Evolutionary conservation across 2,113 vertebrate species (phyloP), one percentile per base, ranked within the genome.

Genomic region (Pongo abelii): DNA sequence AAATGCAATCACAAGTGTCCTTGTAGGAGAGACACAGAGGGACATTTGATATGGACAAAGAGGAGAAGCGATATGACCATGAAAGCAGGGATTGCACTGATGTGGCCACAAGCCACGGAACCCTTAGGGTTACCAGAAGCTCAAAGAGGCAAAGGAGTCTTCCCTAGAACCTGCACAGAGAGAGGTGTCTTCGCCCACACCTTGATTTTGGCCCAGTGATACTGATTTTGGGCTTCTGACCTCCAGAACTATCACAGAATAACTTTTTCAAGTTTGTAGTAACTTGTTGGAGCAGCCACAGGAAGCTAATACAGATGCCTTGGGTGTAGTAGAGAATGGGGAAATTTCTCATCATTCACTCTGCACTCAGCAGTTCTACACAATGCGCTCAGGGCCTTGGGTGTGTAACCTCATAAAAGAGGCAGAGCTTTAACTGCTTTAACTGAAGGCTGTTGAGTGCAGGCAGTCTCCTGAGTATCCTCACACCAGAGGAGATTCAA

Each of bases 401-500:
- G 77, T 17, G 0, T 16, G 46, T 6, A 50, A 32, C 48, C 61
- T 89, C 35, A 10, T 77, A 38, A 92, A 92, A 92, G 46, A 84
- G 17, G 46, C 70, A 57, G 23, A 67, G 52, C 77, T 84, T 59
- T 91, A 84, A 79, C 55, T 81, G 52, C 8, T 75, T 52, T 84
- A 84, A 17, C 77, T 32, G 61, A 67, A 69, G 30, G 25, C 23
- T 25, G 27, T 13, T 48, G 59, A 38, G n/a, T 13, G 43, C 8
- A 48, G 23, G 5, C 18, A 57, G 20, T 87, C 48, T 91, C 69
- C 50, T 8, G 75, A 61, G 72, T 12, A 67, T 84, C 20, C 59
- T 93, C 30, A 84, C 64, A 59, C 9, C n/a, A 89, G 35, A 96
- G 43, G 61, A 97, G 89, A 83, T 35, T 79, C 43, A 67, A 52